Evolutionary conservation across 2,113 vertebrate genomes (phyloP), one percentile per base, ranked within the genome.

Genomic region (Corydoras sp.): DNA sequence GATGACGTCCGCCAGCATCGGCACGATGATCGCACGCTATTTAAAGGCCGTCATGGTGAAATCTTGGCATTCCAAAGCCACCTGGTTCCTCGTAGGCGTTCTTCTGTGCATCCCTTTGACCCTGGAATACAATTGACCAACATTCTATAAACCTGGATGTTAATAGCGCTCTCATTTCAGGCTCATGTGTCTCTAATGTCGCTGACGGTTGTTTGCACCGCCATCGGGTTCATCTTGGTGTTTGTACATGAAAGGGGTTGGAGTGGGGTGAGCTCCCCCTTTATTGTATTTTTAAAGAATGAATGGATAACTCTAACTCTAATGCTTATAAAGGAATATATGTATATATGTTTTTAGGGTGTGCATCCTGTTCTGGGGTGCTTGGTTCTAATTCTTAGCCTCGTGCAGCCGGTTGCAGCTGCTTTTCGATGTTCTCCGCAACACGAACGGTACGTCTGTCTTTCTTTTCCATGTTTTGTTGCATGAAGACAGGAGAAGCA

Each of bases 51-150:
- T 74, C 12, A 77, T 72, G 18, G 78, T 69, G 68, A 68, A 29
- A 9, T 59, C 55, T 0, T 59, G 80, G 12, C 76, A 51, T 0
- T 85, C 86, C 10, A 91, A 89, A 84, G 85, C 85, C 9, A 0
- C 83, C 54, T 92, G 91, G 91, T 92, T 90, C 83, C 55, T 85
- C 85, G 90, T 92, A 32, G 83, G 85, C 63, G 49, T 50, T 31
- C 18, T 24, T 9, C 2, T 53, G 8, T 9, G 6, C 54, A 4
- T 32, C 18, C 31, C 58, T 31, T 50, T 59, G 9, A 60, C 48
- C 31, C 5, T 51, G 12, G 35, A 9, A 10, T 24, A 49, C 1
- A 58, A 24, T 68, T 13, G 51, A 9, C 29, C 35, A 43, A 43
- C 7, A 8, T 43, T 43, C 35, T 43, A 2, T 2, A 5, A 43